Conservation (phyloP, 92 coral and sea anemone genomes). For the Desmophyllum pertusum region DNA sequence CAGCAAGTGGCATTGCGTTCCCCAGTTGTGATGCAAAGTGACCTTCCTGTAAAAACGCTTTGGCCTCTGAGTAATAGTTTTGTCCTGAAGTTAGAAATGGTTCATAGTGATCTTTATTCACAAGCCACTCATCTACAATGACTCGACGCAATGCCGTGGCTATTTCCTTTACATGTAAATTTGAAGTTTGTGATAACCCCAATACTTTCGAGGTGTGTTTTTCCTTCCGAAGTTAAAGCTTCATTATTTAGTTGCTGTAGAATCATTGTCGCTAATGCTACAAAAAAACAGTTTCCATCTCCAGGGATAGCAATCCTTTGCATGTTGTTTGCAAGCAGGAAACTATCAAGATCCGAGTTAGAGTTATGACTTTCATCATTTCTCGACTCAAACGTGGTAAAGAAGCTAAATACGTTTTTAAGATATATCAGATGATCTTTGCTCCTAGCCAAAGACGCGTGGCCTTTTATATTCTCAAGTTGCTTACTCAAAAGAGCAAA, state of each 20-base stretch:
- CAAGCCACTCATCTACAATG: conserved; percentile 66
- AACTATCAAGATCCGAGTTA: conserved; percentile 31
- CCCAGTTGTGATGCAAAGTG: conserved; percentile 72
- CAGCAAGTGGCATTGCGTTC: conserved; percentile 70
- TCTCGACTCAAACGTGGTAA: conserved; percentile 4
- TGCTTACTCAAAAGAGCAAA: conserved; percentile 31
- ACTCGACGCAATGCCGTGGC: conserved; percentile 31
- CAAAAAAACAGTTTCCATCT: conserved; percentile 50
- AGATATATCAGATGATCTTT: conserved; percentile 4
- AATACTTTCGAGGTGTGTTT: conserved; percentile 26
- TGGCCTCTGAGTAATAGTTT: conserved; percentile 52
- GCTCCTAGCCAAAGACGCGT: conserved; percentile 18
- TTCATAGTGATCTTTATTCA: conserved; percentile 43
- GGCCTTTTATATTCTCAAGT: conserved; percentile 26
- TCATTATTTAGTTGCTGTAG: conserved; percentile 33
- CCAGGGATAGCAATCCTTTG: conserved; percentile 41
- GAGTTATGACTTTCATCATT: neutral
- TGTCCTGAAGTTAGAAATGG: conserved; percentile 55
- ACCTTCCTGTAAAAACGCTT: conserved; percentile 57
- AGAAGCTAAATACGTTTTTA: conserved; percentile 7
- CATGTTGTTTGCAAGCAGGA: conserved; percentile 40
- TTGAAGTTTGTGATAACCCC: conserved; percentile 20
- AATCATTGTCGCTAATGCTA: conserved; percentile 50
- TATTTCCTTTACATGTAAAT: neutral
- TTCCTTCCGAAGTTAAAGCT: conserved; percentile 35